Percentiles rank a stretch among this genome's conserved stretches.
phyloP scores from a whole-genome alignment of 2,888 invertebrate genomes.

The Sarcophaga subvicina region DNA sequence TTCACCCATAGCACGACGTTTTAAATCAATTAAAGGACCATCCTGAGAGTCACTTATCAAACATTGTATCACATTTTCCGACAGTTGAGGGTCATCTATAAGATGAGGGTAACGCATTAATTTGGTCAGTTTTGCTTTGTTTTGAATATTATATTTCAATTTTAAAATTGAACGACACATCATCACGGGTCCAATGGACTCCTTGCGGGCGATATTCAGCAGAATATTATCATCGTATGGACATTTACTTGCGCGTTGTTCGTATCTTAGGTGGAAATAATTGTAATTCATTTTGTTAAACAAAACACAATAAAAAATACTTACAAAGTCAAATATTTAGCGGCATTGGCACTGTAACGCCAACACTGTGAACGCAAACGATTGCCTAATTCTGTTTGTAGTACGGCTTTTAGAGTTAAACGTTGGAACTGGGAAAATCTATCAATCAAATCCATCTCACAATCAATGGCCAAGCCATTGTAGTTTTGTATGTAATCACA shows the following conservation, averaged over 20 bases:
- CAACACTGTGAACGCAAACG: conserved; percentile 85
- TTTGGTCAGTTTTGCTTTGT: conserved; percentile 75
- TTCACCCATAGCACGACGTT: conserved; percentile 90
- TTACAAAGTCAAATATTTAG: conserved; percentile 82
- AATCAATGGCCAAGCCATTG: conserved; percentile 84
- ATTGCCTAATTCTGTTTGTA: conserved; percentile 86
- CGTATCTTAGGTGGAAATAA: conserved; percentile 71
- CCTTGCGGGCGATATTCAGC: conserved; percentile 75
- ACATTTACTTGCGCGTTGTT: conserved; percentile 64
- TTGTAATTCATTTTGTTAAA: not conserved
- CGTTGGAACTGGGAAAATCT: conserved; percentile 83
- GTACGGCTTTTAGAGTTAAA: conserved; percentile 87
- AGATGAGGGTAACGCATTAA: conserved; percentile 78
- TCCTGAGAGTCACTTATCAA: conserved; percentile 92
- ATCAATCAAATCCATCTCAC: conserved; percentile 84
- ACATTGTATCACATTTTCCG: conserved; percentile 84
- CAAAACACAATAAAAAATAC: conserved; percentile 28
- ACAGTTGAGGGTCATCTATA: conserved; percentile 76
- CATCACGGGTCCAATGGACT: conserved; percentile 76
- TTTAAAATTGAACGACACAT: conserved; percentile 77
- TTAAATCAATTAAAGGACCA: conserved; percentile 90
- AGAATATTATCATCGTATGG: conserved; percentile 71
- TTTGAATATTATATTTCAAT: conserved; percentile 75
- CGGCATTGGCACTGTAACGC: conserved; percentile 84
- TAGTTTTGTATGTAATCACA: conserved; percentile 83